Percentiles rank a stretch among this genome's conserved stretches.
phyloP scores from a whole-genome alignment of 2,888 invertebrate species.

The Corbicula japonica region DNA sequence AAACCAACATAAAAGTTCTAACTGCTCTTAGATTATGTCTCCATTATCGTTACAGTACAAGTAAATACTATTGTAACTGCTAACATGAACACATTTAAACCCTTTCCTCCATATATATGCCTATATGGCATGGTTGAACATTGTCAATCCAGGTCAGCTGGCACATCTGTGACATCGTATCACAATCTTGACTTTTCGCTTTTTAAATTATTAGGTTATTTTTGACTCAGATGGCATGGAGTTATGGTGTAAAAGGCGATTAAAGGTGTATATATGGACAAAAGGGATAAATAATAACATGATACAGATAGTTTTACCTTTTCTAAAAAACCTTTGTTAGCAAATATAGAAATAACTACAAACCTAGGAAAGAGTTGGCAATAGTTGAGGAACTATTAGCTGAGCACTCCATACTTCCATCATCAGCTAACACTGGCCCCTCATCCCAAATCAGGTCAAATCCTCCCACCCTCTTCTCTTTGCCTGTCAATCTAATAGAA shows the following conservation, averaged over 20 bases:
- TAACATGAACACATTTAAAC: too few relatives aligned
- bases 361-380: slow-evolving; percentile 80
- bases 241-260: neutral
- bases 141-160: too few relatives aligned
- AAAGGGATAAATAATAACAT: neutral
- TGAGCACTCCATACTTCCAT: slow-evolving; percentile 75
- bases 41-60: too few relatives aligned
- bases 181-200: neutral
- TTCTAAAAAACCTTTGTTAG: neutral
- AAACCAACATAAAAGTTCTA: too few relatives aligned
- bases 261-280: neutral
- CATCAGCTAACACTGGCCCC: slow-evolving; percentile 87
- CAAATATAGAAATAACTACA: neutral
- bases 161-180: too few relatives aligned
- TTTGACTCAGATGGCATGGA: neutral
- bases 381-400: slow-evolving; percentile 68
- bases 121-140: too few relatives aligned
- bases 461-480: slow-evolving; percentile 89
- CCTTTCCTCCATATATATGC: too few relatives aligned
- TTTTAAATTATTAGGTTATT: neutral
- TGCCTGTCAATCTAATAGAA: slow-evolving; percentile 87
- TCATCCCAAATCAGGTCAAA: slow-evolving; percentile 89
- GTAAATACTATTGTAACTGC: too few relatives aligned
- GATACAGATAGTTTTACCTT: neutral
- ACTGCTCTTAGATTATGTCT: too few relatives aligned